Evolutionary conservation across 2,797 vertebrate species (phyloP).

Genomic region (Sphenopsis melanotis): DNA sequence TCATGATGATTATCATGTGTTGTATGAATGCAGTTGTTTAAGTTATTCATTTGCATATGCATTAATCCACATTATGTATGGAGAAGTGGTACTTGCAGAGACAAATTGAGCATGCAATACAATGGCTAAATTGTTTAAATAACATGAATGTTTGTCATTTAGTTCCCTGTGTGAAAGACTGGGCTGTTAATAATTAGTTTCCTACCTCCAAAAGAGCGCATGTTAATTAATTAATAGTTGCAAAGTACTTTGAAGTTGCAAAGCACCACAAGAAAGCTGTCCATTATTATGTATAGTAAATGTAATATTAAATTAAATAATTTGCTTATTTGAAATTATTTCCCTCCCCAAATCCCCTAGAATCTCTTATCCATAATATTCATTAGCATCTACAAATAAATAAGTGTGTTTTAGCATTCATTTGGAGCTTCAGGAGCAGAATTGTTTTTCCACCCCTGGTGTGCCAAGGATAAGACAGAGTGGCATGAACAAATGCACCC

Average conservation of each 20-base stretch:
- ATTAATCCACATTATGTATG: constrained; percentile 20
- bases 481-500: neutral
- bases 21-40: neutral
- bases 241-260: constrained; percentile 53
- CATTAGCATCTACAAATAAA: constrained; percentile 1
- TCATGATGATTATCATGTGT: neutral
- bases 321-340: constrained; percentile 7
- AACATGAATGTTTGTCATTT: constrained; percentile 42
- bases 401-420: neutral
- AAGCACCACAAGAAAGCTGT: constrained; percentile 26
- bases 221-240: constrained; percentile 58
- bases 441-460: neutral
- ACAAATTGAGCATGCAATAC: constrained; percentile 24
- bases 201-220: constrained; percentile 45
- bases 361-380: neutral
- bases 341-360: neutral
- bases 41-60: neutral
- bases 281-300: constrained; percentile 15
- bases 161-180: constrained; percentile 16
- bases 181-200: constrained; percentile 50
- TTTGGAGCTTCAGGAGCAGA: neutral
- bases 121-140: constrained; percentile 51
- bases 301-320: constrained; percentile 1
- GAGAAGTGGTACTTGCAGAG: neutral
- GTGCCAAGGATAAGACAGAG: neutral